phyloP scores from a whole-genome alignment of 2,113 vertebrate genomes.

The Phyllopteryx taeniolatus region DNA sequence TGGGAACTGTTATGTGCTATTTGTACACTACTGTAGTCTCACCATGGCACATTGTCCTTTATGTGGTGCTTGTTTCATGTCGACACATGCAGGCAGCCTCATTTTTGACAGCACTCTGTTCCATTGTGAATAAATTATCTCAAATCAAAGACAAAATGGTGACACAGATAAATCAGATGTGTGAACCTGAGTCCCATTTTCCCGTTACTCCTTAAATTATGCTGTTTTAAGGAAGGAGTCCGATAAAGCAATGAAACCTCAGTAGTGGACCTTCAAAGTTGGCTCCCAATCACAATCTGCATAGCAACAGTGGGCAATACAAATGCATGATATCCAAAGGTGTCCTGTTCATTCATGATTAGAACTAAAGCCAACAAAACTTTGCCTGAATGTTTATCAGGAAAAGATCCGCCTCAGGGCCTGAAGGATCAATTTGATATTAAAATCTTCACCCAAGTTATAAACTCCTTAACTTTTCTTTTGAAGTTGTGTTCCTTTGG shows the following conservation, averaged over 20 bases:
- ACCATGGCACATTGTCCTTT: constrained; percentile 56
- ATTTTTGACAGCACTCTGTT: constrained; percentile 59
- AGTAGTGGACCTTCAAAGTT: constrained; percentile 28
- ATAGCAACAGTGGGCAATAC: not conserved
- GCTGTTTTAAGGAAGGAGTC: constrained; percentile 36
- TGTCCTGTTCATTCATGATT: constrained; percentile 12
- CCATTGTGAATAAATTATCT: constrained; percentile 62
- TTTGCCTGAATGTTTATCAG: constrained; percentile 8
- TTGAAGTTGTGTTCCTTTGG: constrained; percentile 50
- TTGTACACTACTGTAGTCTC: constrained; percentile 52
- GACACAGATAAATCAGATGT: constrained; percentile 54
- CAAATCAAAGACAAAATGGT: constrained; percentile 58
- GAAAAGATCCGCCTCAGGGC: constrained; percentile 10
- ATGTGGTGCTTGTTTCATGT: constrained; percentile 68
- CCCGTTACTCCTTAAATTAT: constrained; percentile 33
- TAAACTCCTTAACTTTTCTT: constrained; percentile 50
- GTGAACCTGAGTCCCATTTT: constrained; percentile 25
- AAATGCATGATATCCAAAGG: constrained; percentile 16
- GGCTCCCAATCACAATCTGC: constrained; percentile 20
- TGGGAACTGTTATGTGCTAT: constrained; percentile 51
- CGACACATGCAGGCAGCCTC: constrained; percentile 51
- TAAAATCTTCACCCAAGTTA: constrained; percentile 29
- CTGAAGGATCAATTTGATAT: constrained; percentile 14
- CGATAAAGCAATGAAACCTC: constrained; percentile 13
- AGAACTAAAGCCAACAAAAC: constrained; percentile 16